Percentiles rank a stretch among this genome's conserved stretches.
phyloP scores from a whole-genome alignment of 2,888 invertebrate genomes.

The Spicauda simplicius region DNA sequence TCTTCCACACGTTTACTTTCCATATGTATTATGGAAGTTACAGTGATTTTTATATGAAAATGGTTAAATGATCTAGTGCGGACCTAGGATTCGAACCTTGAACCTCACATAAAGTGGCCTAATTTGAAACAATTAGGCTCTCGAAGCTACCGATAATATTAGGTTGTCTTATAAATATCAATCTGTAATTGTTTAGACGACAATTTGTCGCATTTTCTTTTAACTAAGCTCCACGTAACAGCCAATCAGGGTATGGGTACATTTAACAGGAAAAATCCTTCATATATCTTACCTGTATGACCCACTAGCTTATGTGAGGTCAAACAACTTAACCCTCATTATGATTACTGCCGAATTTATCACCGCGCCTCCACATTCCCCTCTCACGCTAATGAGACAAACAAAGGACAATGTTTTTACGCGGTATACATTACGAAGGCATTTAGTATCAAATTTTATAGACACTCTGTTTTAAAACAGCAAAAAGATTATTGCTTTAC shows the following conservation, averaged over 20 bases:
- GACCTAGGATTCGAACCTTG: too few relatives aligned
- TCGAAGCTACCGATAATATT: too few relatives aligned
- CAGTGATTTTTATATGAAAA: too few relatives aligned
- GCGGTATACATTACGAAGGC: conserved; percentile 23
- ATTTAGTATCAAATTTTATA: conserved; percentile 46
- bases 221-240: too few relatives aligned
- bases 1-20: too few relatives aligned
- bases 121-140: too few relatives aligned
- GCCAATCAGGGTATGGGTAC: neutral
- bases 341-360: conserved; percentile 33
- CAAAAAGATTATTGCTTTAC: conserved; percentile 50
- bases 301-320: conserved; percentile 20
- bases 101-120: too few relatives aligned
- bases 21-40: too few relatives aligned
- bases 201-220: too few relatives aligned
- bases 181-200: too few relatives aligned
- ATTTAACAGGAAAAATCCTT: neutral
- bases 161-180: too few relatives aligned
- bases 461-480: conserved; percentile 40
- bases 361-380: conserved; percentile 13
- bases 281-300: conserved; percentile 21
- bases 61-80: too few relatives aligned
- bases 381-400: conserved; percentile 29
- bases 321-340: conserved; percentile 30
- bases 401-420: conserved; percentile 25